Evolutionary conservation across 2,797 vertebrate species (phyloP).

Genomic region (Nyctalus aviator): DNA sequence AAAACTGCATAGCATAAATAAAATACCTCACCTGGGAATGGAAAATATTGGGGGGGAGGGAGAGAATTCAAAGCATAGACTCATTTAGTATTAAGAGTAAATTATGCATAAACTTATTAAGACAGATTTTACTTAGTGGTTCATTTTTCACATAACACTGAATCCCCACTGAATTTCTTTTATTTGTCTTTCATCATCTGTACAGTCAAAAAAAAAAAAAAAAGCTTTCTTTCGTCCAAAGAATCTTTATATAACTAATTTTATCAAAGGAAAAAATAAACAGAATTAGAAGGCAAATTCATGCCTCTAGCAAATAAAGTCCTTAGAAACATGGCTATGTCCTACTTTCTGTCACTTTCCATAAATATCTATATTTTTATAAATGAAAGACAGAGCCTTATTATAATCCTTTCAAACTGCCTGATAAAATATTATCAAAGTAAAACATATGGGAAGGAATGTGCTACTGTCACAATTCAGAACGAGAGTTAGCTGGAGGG

Average conservation of each 20-base stretch:
- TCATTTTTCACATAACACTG: conserved; percentile 79
- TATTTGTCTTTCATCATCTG: conserved; percentile 85
- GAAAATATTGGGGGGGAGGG: conserved; percentile 49
- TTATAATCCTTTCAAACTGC: conserved; percentile 82
- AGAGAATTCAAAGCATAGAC: conserved; percentile 34
- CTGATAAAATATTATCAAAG: conserved; percentile 84
- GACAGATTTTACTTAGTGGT: conserved; percentile 79
- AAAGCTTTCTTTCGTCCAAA: conserved; percentile 83
- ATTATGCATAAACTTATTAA: conserved; percentile 83
- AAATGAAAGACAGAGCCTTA: conserved; percentile 83
- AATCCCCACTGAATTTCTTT: conserved; percentile 82
- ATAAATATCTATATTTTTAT: conserved; percentile 77
- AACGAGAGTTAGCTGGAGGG: conserved; percentile 91
- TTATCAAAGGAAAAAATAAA: conserved; percentile 85
- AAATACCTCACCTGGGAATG: conserved; percentile 78
- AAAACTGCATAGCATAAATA: conserved; percentile 81
- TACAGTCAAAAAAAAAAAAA: conserved; percentile 85
- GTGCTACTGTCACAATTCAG: conserved; percentile 88
- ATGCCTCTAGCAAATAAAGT: conserved; percentile 84
- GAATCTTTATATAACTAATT: conserved; percentile 85
- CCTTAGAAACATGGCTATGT: conserved; percentile 79
- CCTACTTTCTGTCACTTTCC: conserved; percentile 84
- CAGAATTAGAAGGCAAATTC: conserved; percentile 82
- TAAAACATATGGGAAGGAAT: conserved; percentile 83
- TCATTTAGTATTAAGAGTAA: conserved; percentile 78